Percentiles rank a stretch among this genome's conserved stretches.
Evolutionary conservation across 2,113 vertebrate genomes (phyloP).

Genomic region (Nicator chloris): DNA sequence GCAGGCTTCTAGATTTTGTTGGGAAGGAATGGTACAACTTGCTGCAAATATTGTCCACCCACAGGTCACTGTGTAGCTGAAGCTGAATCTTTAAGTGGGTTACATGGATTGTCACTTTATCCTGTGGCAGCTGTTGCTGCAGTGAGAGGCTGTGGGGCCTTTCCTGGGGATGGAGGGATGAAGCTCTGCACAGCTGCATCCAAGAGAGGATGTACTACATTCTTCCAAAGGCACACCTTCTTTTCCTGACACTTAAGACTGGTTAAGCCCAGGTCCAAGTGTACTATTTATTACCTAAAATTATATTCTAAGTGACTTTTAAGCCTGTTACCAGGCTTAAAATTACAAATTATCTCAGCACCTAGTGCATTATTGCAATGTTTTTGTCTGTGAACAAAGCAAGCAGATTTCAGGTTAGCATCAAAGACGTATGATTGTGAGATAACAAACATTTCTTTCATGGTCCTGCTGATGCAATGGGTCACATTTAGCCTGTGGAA

Average conservation of each 20-base stretch:
- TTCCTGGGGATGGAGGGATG: background rate
- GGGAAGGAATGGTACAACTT: background rate
- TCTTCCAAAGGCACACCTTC: background rate
- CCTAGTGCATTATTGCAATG: background rate
- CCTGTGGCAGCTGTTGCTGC: background rate
- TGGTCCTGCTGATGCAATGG: background rate
- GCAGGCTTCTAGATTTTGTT: background rate
- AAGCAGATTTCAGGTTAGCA: background rate
- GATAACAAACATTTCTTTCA: background rate
- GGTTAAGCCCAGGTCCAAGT: background rate
- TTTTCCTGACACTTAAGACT: background rate
- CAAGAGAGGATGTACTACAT: background rate
- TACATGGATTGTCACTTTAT: background rate
- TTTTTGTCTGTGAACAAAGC: background rate
- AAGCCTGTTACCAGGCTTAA: background rate
- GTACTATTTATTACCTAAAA: background rate
- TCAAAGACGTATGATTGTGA: background rate
- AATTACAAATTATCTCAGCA: background rate
- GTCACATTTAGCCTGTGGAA: background rate
- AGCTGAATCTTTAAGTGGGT: background rate
- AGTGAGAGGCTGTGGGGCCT: background rate
- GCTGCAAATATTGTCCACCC: rapidly evolving
- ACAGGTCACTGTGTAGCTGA: background rate
- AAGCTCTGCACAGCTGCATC: background rate
- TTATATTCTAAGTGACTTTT: background rate